Evolutionary conservation across 2,888 invertebrate species (phyloP).

Genomic region (Poecilobothrus nobilitatus): DNA sequence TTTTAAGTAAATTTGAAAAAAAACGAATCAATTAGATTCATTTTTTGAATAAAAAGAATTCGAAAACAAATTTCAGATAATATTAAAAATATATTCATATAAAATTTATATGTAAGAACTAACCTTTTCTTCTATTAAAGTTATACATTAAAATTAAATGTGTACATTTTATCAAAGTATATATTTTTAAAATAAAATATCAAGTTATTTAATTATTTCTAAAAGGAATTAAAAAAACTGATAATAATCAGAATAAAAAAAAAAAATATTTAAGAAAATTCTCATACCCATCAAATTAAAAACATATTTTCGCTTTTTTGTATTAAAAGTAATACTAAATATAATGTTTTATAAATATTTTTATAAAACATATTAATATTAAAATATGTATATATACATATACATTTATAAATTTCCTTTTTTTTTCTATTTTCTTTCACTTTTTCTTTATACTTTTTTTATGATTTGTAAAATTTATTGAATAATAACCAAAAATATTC

Average conservation of each 20-base stretch:
- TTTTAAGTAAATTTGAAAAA: too few relatives aligned
- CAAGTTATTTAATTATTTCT: constrained; percentile 7
- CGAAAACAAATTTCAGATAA: too few relatives aligned
- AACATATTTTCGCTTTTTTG: not conserved
- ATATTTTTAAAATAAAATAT: not conserved
- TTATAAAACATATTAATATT: not conserved
- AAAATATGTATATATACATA: not conserved
- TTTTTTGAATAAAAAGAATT: too few relatives aligned
- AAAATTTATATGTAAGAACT: too few relatives aligned
- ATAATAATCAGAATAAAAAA: constrained; percentile 14
- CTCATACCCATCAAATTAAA: constrained; percentile 21
- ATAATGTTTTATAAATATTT: not conserved
- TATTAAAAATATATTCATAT: too few relatives aligned
- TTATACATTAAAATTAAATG: too few relatives aligned
- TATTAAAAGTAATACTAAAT: not conserved
- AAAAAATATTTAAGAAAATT: constrained; percentile 14
- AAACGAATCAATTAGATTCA: too few relatives aligned
- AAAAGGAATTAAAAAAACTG: not conserved
- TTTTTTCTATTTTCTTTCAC: too few relatives aligned
- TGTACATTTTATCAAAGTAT: too few relatives aligned
- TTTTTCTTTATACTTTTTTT: not conserved
- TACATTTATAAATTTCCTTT: not conserved
- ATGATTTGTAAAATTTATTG: constrained; percentile 4
- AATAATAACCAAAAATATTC: not conserved
- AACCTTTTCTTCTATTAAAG: too few relatives aligned